phyloP scores from a whole-genome alignment of 2,113 vertebrate species.

The Melanerpes formicivorus region DNA sequence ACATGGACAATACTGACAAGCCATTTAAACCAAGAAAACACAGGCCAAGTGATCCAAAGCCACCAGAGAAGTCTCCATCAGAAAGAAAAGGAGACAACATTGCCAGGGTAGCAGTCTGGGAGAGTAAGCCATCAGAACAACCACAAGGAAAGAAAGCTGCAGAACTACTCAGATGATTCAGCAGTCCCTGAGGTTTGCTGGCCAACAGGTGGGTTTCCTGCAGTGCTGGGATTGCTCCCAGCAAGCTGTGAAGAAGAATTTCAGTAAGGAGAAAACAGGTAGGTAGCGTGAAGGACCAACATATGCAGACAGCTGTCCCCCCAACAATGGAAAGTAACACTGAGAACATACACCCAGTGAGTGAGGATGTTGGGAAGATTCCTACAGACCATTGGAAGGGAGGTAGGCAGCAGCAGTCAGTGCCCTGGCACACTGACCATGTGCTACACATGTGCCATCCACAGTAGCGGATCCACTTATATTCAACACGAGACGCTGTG shows the following conservation, averaged over 20 bases:
- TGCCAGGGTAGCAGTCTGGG: not conserved
- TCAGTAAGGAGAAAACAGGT: not conserved
- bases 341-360: not conserved
- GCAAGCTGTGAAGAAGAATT: not conserved
- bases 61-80: not conserved
- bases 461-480: accelerated
- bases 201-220: accelerated
- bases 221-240: not conserved
- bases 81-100: not conserved
- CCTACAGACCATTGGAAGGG: not conserved
- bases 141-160: not conserved
- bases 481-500: accelerated
- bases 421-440: accelerated
- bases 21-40: not conserved
- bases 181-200: not conserved
- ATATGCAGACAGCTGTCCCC: not conserved
- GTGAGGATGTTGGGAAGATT: not conserved
- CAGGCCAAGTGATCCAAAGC: not conserved
- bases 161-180: not conserved
- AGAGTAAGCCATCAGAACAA: not conserved
- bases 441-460: accelerated
- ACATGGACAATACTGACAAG: not conserved
- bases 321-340: accelerated
- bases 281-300: not conserved
- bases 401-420: not conserved